Base-by-base conservation (phyloP, 2,888 invertebrate species). In the Dasysyrphus tricinctus region DNA sequence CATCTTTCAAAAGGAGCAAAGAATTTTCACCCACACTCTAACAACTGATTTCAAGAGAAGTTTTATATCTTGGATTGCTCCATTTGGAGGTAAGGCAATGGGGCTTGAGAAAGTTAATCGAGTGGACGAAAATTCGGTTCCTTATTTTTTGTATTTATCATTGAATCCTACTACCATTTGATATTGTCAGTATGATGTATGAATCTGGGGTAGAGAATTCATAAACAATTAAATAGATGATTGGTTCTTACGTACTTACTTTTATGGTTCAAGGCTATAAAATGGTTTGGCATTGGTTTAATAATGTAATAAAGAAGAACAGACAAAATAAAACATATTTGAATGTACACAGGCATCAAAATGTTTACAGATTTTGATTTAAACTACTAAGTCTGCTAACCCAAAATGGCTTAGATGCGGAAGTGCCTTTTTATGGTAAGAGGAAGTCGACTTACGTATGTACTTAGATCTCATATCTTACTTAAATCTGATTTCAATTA, bases 101-200 rank as follows among this genome's bases (percentile, higher is more conserved):
- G 42, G n/a, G 14, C 7, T 24, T 61, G 14, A 8, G 24, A 19
- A 42, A 61, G 61, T 61, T 42, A 63, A 44, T 63, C 63, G 44
- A 39, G 63, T 11, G n/a, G 44, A 44, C 16, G 44, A 63, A 19
- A 63, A 63, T 16, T 32, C 32, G 11, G 11, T 1, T 63, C n/a
- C 44, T 44, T 63, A 32, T 63, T 24, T 63, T 44, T 32, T 14
- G 3, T 24, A 2, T 24, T 29, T 4, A 8, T 37, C 57, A 2
- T 57, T 37, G 14, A 56, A 32, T n/a, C 14, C 14, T 6, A 32
- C 5, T 32, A 5, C 32, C 32, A 34, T 57, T 57, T n/a, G 34
- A 12, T 16, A 11, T 12, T 57, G 57, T 57, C 34, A n/a, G n/a
- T n/a, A n/a, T n/a, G n/a, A n/a, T n/a, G n/a, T n/a, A 29, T 8